Percentiles rank a stretch among this genome's conserved stretches.
These are phyloP conservation scores for Danio choprae DNA, from an alignment of 2,797 vertebrate genomes.

Conservation along the genomic window DNA sequence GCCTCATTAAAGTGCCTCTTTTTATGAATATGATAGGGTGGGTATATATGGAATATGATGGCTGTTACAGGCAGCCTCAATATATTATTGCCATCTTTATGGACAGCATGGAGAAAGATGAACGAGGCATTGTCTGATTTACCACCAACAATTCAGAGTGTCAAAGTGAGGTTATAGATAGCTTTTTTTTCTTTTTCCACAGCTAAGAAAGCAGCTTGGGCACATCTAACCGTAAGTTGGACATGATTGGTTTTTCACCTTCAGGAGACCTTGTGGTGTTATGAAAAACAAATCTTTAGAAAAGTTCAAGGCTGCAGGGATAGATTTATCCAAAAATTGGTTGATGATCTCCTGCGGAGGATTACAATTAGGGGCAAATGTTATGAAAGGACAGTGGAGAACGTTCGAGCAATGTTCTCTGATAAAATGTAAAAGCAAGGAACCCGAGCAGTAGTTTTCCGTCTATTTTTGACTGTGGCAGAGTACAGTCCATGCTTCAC, in stretches of 20 bases:
- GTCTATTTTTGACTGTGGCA: conserved; percentile 26
- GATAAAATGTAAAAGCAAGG: background rate
- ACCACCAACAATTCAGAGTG: background rate
- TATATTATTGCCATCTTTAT: conserved; percentile 6
- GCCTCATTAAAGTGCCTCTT: conserved; percentile 17
- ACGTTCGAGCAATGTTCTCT: background rate
- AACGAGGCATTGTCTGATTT: conserved; percentile 5
- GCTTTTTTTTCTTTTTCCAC: background rate
- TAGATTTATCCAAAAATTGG: background rate
- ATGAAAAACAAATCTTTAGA: background rate
- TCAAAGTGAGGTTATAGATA: background rate
- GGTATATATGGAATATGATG: background rate
- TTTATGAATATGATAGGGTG: conserved; percentile 22
- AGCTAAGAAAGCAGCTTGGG: background rate
- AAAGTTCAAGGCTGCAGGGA: background rate
- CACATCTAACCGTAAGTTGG: background rate
- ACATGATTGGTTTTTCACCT: background rate
- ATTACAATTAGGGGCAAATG: background rate
- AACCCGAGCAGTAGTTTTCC: conserved; percentile 9
- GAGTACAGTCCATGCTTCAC: conserved; percentile 3
- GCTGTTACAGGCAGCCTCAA: background rate
- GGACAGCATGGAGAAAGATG: background rate
- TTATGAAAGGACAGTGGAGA: background rate
- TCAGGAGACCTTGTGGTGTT: background rate
- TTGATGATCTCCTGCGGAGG: background rate